These are phyloP conservation scores for Crocodylus rhombifer DNA, from an alignment of 2,797 vertebrate species.

Conservation along the genomic window DNA sequence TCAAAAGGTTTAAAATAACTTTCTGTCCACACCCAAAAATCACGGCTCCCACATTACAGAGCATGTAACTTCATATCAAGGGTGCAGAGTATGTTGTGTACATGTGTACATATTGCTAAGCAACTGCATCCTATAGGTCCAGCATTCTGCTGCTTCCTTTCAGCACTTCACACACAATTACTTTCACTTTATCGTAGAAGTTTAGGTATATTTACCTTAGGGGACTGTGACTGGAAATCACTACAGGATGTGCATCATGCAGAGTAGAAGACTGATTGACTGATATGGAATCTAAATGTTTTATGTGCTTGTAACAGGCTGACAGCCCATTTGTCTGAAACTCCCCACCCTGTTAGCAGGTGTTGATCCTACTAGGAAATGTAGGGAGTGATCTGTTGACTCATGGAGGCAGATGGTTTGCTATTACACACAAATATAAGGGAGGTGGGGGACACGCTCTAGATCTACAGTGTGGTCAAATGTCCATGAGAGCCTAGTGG, in stretches of 20 bases:
- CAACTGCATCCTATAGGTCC: constrained; percentile 21
- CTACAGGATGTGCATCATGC: neutral
- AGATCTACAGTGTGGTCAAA: constrained; percentile 50
- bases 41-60: neutral
- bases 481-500: too few relatives aligned
- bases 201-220: constrained; percentile 17
- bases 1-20: constrained; percentile 13
- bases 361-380: constrained; percentile 39
- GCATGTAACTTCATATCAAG: neutral
- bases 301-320: constrained; percentile 1
- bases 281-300: neutral
- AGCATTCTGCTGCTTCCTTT: constrained; percentile 37
- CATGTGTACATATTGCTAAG: constrained; percentile 40
- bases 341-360: constrained; percentile 59
- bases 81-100: constrained; percentile 27
- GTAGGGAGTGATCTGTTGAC: neutral
- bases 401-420: constrained; percentile 40
- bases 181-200: neutral
- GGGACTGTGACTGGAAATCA: constrained; percentile 21
- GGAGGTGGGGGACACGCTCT: constrained; percentile 25
- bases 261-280: neutral
- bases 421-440: constrained; percentile 40
- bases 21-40: constrained; percentile 11
- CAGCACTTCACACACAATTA: neutral
- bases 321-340: constrained; percentile 25